phyloP scores from a whole-genome alignment of 2,797 vertebrate species.

The Naso thynnoides region DNA sequence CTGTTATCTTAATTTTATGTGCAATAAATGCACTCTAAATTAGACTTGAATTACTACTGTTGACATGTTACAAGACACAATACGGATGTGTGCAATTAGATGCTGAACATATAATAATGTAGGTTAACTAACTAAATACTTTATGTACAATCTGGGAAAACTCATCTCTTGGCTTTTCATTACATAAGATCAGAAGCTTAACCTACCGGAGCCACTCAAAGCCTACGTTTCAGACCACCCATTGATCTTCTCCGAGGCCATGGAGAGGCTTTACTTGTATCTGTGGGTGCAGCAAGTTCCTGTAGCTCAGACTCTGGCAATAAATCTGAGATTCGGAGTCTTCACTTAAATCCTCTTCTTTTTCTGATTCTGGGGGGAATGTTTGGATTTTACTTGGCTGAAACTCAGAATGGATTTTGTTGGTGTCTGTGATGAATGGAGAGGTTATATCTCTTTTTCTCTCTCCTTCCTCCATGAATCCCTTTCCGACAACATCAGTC shows the following conservation, averaged over 20 bases:
- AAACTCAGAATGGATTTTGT: constrained; percentile 52
- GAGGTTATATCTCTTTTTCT: constrained; percentile 11
- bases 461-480: background rate
- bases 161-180: constrained; percentile 14
- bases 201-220: constrained; percentile 21
- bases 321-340: constrained; percentile 19
- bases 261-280: constrained; percentile 5
- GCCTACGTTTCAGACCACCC: constrained; percentile 17
- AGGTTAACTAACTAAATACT: constrained; percentile 4
- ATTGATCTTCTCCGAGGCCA: constrained; percentile 12
- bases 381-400: constrained; percentile 46
- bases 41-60: constrained; percentile 1
- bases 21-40: background rate
- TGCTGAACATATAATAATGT: constrained; percentile 28
- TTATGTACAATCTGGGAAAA: constrained; percentile 11
- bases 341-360: constrained; percentile 33
- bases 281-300: constrained; percentile 4
- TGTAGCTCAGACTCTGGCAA: constrained; percentile 5
- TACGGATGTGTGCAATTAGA: background rate
- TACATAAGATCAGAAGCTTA: constrained; percentile 27
- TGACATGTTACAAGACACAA: constrained; percentile 16
- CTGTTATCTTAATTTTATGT: background rate
- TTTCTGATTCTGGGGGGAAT: constrained; percentile 13
- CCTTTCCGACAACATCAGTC: constrained; percentile 32
- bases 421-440: constrained; percentile 30